A percentile compares a stretch with the other conserved stretches of the same genome.
These are phyloP conservation scores for Drosophila dunni DNA, from an alignment of 1,140 invertebrate genomes.

Conservation along the genomic window DNA sequence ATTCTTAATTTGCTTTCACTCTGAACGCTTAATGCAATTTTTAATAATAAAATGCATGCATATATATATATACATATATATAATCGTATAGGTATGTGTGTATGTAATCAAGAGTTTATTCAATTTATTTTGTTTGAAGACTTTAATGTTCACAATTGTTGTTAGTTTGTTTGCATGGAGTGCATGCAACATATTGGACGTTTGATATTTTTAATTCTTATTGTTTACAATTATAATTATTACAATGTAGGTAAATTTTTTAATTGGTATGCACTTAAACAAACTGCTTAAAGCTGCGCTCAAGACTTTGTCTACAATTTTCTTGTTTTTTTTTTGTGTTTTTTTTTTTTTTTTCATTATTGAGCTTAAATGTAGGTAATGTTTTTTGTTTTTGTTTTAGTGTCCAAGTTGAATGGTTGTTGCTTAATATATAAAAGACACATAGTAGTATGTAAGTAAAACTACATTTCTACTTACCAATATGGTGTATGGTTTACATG, in stretches of 20 bases:
- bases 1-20: conserved; percentile 45
- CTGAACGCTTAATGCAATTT: conserved; percentile 23
- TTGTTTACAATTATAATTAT: conserved; percentile 37
- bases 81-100: conserved; percentile 43
- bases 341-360: conserved; percentile 38
- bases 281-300: conserved; percentile 76
- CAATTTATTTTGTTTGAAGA: conserved; percentile 53
- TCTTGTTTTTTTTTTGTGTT: conserved; percentile 43
- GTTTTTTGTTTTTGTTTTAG: conserved; percentile 2
- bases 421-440: conserved; percentile 76
- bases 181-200: conserved; percentile 71
- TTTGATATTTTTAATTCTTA: conserved; percentile 68
- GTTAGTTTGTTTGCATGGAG: conserved; percentile 64
- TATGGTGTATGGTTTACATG: conserved; percentile 13
- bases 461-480: conserved; percentile 54
- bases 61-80: conserved; percentile 37
- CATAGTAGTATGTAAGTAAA: conserved; percentile 73
- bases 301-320: conserved; percentile 72
- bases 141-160: conserved; percentile 80
- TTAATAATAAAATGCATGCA: conserved; percentile 42
- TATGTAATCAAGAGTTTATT: conserved; percentile 39
- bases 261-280: conserved; percentile 54
- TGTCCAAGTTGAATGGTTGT: conserved; percentile 27
- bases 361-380: conserved; percentile 44
- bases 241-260: conserved; percentile 7